Evolutionary conservation across 2,888 invertebrate species (phyloP).

Genomic region (Trisateles emortualis): DNA sequence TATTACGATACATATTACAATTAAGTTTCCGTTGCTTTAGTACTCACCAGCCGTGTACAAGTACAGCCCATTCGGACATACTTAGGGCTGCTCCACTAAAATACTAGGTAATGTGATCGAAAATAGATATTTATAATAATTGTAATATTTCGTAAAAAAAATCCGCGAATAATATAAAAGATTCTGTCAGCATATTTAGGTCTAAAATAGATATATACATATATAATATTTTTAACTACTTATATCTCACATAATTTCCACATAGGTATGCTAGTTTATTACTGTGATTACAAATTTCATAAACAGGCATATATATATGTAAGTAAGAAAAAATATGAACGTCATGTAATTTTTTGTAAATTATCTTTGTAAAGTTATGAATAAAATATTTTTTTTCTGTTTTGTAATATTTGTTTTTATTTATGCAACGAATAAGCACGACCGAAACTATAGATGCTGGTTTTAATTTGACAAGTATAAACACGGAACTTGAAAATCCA

Average conservation of each 20-base stretch:
- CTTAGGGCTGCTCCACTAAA: too few species aligned
- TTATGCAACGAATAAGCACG: too few species aligned
- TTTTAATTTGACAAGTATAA: too few species aligned
- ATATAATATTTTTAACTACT: not conserved
- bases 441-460: too few species aligned
- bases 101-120: too few species aligned
- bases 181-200: too few species aligned
- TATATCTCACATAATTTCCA: conserved; percentile 29
- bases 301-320: conserved; percentile 29
- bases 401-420: conserved; percentile 19
- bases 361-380: conserved; percentile 49
- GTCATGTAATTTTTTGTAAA: conserved; percentile 49
- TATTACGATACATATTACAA: conserved; percentile 5
- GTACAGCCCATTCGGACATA: too few species aligned
- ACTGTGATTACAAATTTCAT: conserved; percentile 44
- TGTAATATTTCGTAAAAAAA: too few species aligned
- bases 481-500: too few species aligned
- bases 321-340: conserved; percentile 49
- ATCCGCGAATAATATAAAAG: too few species aligned
- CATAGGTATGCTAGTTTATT: conserved; percentile 21
- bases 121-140: too few species aligned
- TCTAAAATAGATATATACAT: not conserved
- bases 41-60: too few species aligned
- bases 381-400: conserved; percentile 28
- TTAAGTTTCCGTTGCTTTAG: not conserved